Percentiles rank a stretch among this genome's conserved stretches.
phyloP scores from a whole-genome alignment of 1,140 invertebrate genomes.

The Aphelinus certus region DNA sequence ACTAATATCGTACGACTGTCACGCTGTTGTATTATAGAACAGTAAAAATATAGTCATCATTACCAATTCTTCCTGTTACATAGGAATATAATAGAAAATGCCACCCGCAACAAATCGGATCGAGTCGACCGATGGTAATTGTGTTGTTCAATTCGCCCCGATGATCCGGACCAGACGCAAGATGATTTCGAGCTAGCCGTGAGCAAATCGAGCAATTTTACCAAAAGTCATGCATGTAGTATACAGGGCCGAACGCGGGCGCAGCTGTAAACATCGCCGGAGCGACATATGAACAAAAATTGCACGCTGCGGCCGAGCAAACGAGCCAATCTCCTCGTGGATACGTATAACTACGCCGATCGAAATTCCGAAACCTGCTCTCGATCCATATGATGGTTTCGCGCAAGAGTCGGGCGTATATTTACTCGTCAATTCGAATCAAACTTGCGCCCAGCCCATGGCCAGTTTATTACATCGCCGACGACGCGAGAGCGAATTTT shows the following conservation, averaged over 20 bases:
- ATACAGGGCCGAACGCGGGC: conserved; percentile 16
- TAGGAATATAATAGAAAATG: too few species aligned
- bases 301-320: conserved; percentile 2
- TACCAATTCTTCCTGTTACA: too few species aligned
- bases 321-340: conserved; percentile 30
- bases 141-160: too few species aligned
- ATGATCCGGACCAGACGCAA: neutral
- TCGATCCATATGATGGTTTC: conserved; percentile 14
- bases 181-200: neutral
- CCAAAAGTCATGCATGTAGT: neutral
- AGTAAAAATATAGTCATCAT: too few species aligned
- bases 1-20: too few species aligned
- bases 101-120: too few species aligned
- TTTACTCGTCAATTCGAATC: conserved; percentile 28
- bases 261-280: neutral
- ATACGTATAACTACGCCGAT: neutral
- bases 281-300: conserved; percentile 33
- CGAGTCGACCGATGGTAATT: too few species aligned
- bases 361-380: conserved; percentile 27
- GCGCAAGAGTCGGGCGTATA: neutral
- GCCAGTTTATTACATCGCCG: too few species aligned
- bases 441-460: conserved; percentile 8
- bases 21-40: too few species aligned
- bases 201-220: conserved; percentile 7
- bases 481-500: conserved; percentile 48